Conservation (phyloP, 2,888 invertebrate genomes). For the Cryptophagus acutangulus region DNA sequence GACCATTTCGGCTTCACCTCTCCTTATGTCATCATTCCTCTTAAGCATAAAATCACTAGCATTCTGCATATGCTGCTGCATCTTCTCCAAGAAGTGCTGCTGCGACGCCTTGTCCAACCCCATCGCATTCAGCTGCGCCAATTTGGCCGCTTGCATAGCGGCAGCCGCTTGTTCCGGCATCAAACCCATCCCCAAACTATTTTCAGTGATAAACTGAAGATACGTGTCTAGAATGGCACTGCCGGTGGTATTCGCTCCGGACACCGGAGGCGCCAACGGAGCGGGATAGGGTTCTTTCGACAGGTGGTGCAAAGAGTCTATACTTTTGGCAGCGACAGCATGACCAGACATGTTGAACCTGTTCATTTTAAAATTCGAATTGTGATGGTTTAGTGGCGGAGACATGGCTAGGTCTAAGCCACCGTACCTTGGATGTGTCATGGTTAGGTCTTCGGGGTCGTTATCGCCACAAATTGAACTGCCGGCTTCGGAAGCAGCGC, state of each 20-base stretch:
- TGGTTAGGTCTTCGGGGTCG: slow-evolving; percentile 79
- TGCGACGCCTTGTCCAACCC: slow-evolving; percentile 50
- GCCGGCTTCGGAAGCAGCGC: slow-evolving; percentile 63
- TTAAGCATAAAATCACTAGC: slow-evolving; percentile 54
- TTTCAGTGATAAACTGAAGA: slow-evolving; percentile 82
- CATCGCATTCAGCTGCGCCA: slow-evolving; percentile 71
- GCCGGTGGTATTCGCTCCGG: slow-evolving; percentile 55
- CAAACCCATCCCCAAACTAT: slow-evolving; percentile 65
- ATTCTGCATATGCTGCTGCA: slow-evolving; percentile 58
- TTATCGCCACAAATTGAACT: slow-evolving; percentile 74
- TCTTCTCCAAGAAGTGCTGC: slow-evolving; percentile 60
- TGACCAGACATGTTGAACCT: slow-evolving; percentile 41
- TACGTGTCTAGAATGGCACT: slow-evolving; percentile 83
- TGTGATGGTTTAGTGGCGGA: slow-evolving; percentile 48
- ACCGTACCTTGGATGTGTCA: slow-evolving; percentile 53
- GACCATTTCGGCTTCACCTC: slow-evolving; percentile 54
- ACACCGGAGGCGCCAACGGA: slow-evolving; percentile 49
- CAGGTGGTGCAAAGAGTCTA: slow-evolving; percentile 59
- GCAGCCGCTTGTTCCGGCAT: slow-evolving; percentile 59
- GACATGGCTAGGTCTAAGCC: slow-evolving; percentile 48
- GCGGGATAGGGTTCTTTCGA: slow-evolving; percentile 66
- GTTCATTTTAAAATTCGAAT: slow-evolving; percentile 42
- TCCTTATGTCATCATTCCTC: slow-evolving; percentile 47
- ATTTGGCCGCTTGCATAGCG: slow-evolving; percentile 72
- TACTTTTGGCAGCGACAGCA: slow-evolving; percentile 63